Base-by-base conservation (phyloP, 92 coral and sea anemone genomes). In the Anthopleura xanthogrammica region DNA sequence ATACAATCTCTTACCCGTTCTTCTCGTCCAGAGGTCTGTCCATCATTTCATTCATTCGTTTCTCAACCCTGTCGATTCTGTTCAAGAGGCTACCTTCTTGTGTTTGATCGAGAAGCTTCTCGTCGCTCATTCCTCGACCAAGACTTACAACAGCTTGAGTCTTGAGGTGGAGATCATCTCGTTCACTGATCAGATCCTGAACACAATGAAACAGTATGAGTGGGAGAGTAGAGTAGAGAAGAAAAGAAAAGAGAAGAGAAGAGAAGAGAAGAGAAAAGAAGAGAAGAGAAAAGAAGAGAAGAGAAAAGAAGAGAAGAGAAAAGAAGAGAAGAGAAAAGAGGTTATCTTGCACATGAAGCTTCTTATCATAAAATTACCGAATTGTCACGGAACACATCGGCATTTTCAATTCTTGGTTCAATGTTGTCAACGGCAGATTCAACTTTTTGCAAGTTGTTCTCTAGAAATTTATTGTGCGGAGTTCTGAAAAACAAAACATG, bases 21-120 rank as follows among this genome's bases (percentile, higher is more conserved):
- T 68, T 60, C 42, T 70, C 66, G 14, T 50, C 20, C 1, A 81
- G 46, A 20, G 84, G 68, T 72, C 66, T 60, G 1, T 60, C 77
- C 77, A 81, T 68, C 62, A 81, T 75, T 52, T 39, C 39, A 23
- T 2, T 90, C 70, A 94, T 79, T 52, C 82, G 85, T n/a, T 24
- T 68, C 84, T 87, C 95, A 16, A 88, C 81, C 70, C 81, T 72
- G 66, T 94, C 83, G 60, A 94, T 76, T 77, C 93, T 87, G 9
- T 80, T 82, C 16, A 65, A 72, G 77, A 90, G 90, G 86, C 88
- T 87, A 10, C 82, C 91, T 40, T 56, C 86, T 17, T 68, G 62
- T 64, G 55, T 56, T 24, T 50, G 24, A 81, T 90, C 91, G 83
- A 90, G 83, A 24, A 60, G 41, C 56, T 65, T 81, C 24, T 87